A percentile compares a stretch with the other conserved stretches of the same genome.
Conservation (phyloP, 2,797 vertebrate genomes). For the Spinus olivaceus region DNA sequence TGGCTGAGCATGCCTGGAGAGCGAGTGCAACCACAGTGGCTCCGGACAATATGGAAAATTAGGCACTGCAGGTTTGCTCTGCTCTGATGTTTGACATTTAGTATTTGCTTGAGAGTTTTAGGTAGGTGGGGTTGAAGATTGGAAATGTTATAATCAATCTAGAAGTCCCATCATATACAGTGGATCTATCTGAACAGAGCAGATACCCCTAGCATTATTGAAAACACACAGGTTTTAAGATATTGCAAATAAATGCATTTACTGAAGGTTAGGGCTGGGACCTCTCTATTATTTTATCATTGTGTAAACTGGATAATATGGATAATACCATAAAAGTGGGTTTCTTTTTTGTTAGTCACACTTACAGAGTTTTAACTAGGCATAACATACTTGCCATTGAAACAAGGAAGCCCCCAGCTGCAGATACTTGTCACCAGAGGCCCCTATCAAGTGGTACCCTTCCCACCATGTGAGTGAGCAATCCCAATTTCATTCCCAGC, state of each 20-base stretch:
- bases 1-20: background rate
- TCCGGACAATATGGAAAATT: background rate
- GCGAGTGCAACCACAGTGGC: background rate
- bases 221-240: background rate
- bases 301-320: background rate
- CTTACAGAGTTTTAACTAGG: background rate
- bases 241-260: background rate
- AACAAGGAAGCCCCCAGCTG: background rate
- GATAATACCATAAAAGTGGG: background rate
- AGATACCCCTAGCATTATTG: background rate
- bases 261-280: background rate
- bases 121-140: background rate
- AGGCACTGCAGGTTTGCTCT: background rate
- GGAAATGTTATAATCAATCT: background rate
- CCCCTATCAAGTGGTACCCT: background rate
- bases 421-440: background rate
- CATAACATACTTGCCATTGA: background rate
- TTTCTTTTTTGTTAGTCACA: background rate
- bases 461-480: background rate
- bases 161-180: background rate
- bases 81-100: background rate
- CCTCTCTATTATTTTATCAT: background rate
- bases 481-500: accelerated
- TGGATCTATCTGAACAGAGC: background rate
- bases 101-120: background rate